phyloP scores from a whole-genome alignment of 92 coral and sea anemone species.

The Phenganax stokvisi region DNA sequence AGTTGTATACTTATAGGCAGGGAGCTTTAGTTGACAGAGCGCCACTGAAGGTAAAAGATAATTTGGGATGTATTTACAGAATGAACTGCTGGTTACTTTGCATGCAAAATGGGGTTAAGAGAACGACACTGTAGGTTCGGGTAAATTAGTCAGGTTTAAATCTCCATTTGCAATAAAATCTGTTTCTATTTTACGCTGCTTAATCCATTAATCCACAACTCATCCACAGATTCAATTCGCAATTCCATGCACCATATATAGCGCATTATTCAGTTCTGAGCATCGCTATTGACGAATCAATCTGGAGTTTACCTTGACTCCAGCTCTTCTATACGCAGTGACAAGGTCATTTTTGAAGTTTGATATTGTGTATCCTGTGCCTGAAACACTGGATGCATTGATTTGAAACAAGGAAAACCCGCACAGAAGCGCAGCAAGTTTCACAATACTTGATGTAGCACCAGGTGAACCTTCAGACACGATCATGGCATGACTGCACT shows the following conservation, averaged over 20 bases:
- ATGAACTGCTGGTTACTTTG: neutral
- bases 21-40: neutral
- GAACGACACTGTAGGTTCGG: neutral
- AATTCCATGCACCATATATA: too few relatives aligned
- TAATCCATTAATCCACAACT: too few relatives aligned
- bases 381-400: constrained; percentile 68
- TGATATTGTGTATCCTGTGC: constrained; percentile 62
- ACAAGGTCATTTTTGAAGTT: constrained; percentile 87
- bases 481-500: constrained; percentile 90
- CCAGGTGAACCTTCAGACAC: constrained; percentile 97
- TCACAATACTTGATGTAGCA: constrained; percentile 74
- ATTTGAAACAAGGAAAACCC: constrained; percentile 84
- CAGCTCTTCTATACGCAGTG: constrained; percentile 88
- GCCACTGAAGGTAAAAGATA: neutral
- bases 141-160: too few relatives aligned
- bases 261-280: too few relatives aligned
- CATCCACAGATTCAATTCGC: too few relatives aligned
- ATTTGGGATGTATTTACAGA: too few relatives aligned
- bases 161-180: too few relatives aligned
- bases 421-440: constrained; percentile 90
- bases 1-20: too few relatives aligned
- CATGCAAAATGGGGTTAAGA: neutral
- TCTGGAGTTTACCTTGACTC: constrained; percentile 67
- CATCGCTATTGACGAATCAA: neutral
- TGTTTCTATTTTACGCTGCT: too few relatives aligned